Conservation (phyloP, 53 echinoderm and acorn worm genomes). For the Antedon mediterranea region DNA sequence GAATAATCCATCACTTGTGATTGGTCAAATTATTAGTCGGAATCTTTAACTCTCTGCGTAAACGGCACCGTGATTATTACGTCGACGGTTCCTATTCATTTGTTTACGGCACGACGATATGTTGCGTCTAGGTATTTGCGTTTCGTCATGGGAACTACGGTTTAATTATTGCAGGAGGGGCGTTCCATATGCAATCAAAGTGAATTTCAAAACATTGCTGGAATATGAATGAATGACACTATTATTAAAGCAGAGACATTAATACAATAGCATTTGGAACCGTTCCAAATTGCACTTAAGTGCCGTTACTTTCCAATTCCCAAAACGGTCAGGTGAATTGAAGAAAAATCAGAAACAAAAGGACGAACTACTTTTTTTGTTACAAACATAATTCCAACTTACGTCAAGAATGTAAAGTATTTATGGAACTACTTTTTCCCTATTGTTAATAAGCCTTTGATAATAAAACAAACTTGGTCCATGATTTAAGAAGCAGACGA, state of each 20-base stretch:
- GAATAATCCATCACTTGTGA: no score
- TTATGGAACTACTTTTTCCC: neutral
- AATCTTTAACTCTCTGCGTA: no score
- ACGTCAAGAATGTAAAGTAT: neutral
- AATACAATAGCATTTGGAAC: neutral
- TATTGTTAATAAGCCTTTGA: neutral
- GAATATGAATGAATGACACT: no score
- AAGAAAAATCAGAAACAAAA: neutral
- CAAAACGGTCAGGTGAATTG: neutral
- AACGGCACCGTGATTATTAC: no score
- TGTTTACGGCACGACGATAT: no score
- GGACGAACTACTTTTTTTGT: neutral
- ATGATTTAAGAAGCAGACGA: neutral
- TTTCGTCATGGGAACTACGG: no score
- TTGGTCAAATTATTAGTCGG: no score
- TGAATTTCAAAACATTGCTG: no score
- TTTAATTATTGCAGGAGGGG: no score
- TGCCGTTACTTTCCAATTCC: neutral
- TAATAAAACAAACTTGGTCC: neutral
- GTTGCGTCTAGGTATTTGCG: no score
- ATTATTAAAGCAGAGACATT: neutral
- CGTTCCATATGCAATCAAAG: no score
- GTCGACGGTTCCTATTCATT: no score
- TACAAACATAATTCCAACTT: neutral
- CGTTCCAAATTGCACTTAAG: neutral